Conservation (phyloP, 2,888 invertebrate genomes). For the Chesias legatella region DNA sequence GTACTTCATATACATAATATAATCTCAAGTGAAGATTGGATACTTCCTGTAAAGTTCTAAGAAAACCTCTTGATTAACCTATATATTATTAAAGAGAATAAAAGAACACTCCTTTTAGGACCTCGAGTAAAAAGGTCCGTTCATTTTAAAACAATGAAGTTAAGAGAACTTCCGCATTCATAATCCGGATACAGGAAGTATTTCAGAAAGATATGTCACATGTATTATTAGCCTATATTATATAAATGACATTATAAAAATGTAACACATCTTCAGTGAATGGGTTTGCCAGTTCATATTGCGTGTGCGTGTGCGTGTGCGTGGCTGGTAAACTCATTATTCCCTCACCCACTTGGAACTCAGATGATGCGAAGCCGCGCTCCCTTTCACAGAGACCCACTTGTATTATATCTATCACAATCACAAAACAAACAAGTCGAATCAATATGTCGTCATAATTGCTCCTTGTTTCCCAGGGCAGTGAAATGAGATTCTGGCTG, state of each 20-base stretch:
- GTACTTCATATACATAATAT: too few species aligned
- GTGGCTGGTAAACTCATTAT: too few species aligned
- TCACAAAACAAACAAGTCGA: constrained; percentile 56
- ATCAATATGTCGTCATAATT: constrained; percentile 65
- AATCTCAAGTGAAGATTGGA: constrained; percentile 1
- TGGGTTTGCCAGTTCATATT: constrained; percentile 24
- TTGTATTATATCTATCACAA: constrained; percentile 31
- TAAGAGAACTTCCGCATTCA: neutral
- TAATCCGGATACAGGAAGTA: too few species aligned
- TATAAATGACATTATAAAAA: too few species aligned
- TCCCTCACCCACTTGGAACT: constrained; percentile 21
- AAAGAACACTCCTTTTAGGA: constrained; percentile 3
- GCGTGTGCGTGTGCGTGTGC: too few species aligned
- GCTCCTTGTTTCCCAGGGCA: constrained; percentile 48
- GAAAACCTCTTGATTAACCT: constrained; percentile 6
- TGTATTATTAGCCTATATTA: too few species aligned
- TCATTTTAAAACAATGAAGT: neutral
- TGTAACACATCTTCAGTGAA: neutral
- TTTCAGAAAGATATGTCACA: too few species aligned
- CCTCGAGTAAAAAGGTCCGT: neutral
- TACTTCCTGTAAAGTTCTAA: constrained; percentile 9
- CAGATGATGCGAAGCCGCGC: constrained; percentile 37
- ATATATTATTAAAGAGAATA: constrained; percentile 6
- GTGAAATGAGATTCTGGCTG: constrained; percentile 44
- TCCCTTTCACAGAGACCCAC: constrained; percentile 33